Percentiles rank a stretch among this genome's conserved stretches.
These are phyloP conservation scores for Heteractis magnifica DNA, from an alignment of 92 coral and sea anemone genomes.

Conservation along the genomic window DNA sequence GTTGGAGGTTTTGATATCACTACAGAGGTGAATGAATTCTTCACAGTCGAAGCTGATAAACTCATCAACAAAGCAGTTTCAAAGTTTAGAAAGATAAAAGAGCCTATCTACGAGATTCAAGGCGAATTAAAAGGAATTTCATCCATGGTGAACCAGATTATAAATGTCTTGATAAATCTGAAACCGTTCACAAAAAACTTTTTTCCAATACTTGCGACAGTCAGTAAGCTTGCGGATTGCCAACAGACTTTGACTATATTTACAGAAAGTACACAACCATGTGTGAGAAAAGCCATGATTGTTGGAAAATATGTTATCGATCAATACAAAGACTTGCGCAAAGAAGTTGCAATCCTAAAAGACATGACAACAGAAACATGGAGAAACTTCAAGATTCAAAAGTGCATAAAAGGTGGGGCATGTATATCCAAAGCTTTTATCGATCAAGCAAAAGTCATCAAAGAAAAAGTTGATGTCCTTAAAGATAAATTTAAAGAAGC, in stretches of 20 bases:
- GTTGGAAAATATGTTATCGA: slow-evolving; percentile 55
- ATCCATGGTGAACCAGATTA: slow-evolving; percentile 36
- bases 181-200: slow-evolving; percentile 62
- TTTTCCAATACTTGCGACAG: slow-evolving; percentile 50
- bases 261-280: slow-evolving; percentile 45
- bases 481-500: slow-evolving; percentile 55
- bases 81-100: slow-evolving; percentile 41
- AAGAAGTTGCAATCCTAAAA: slow-evolving; percentile 41
- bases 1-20: slow-evolving; percentile 48
- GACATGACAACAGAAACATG: slow-evolving; percentile 61
- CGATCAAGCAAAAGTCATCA: slow-evolving; percentile 63
- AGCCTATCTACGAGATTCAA: slow-evolving; percentile 47
- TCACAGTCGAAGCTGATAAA: slow-evolving; percentile 59
- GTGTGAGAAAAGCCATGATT: slow-evolving; percentile 53
- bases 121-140: slow-evolving; percentile 28
- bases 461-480: slow-evolving; percentile 45
- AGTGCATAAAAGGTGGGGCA: slow-evolving; percentile 65
- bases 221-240: slow-evolving; percentile 63
- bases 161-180: slow-evolving; percentile 47
- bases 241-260: slow-evolving; percentile 38
- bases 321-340: slow-evolving; percentile 54
- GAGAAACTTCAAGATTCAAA: slow-evolving; percentile 62
- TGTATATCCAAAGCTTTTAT: slow-evolving; percentile 68
- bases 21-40: slow-evolving; percentile 43
- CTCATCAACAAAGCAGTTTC: slow-evolving; percentile 47